Conservation (phyloP, 2,888 invertebrate species). For the Mactromeris polynyma region DNA sequence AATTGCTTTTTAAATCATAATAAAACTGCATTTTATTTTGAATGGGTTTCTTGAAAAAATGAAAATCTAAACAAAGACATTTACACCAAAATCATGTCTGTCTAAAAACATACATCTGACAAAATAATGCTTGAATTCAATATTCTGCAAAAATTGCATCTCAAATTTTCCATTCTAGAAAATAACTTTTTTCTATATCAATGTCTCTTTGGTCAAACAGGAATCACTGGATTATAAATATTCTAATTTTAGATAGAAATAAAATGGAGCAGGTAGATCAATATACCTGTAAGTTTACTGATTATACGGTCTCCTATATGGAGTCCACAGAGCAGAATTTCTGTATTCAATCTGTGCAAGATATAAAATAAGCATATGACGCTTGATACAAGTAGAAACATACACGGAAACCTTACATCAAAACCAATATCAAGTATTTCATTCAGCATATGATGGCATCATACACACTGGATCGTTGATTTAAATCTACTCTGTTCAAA, state of each 20-base stretch:
- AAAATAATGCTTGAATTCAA: background rate
- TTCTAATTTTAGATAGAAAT: background rate
- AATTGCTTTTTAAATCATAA: no score
- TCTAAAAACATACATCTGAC: no score
- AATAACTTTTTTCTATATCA: background rate
- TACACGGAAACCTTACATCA: background rate
- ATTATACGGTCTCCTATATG: background rate
- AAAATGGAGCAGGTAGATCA: background rate
- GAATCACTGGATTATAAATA: no score
- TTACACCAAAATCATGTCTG: no score
- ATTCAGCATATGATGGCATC: constrained; percentile 49
- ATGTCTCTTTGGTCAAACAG: background rate
- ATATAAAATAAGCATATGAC: background rate
- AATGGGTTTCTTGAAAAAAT: no score
- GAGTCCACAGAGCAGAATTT: background rate
- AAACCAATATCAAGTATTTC: constrained; percentile 29
- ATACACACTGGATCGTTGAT: constrained; percentile 35
- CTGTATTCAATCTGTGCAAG: background rate
- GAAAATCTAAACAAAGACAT: no score
- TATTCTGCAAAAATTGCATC: background rate
- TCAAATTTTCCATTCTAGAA: background rate
- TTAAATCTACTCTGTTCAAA: background rate
- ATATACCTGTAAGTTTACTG: background rate
- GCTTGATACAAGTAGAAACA: background rate
- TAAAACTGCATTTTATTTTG: no score